Evolutionary conservation across 2,113 vertebrate genomes (phyloP).

Genomic region (Lepus timidus): DNA sequence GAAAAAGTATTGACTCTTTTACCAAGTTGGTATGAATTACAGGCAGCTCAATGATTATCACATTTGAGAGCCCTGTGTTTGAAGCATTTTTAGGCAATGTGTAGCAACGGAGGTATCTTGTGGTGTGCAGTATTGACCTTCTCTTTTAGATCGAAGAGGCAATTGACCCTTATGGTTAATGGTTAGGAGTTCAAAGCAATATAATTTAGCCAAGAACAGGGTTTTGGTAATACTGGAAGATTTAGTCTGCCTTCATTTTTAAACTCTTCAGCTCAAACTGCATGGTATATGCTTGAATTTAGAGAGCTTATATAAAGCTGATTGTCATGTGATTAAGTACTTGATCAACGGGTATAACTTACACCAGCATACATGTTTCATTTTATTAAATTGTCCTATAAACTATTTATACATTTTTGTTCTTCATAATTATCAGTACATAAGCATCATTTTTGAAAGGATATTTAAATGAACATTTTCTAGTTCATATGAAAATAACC

Average conservation of each 20-base stretch:
- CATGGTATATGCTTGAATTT: constrained; percentile 77
- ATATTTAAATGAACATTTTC: constrained; percentile 90
- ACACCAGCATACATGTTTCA: constrained; percentile 85
- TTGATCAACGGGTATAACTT: constrained; percentile 82
- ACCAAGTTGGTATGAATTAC: constrained; percentile 83
- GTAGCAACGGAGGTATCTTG: constrained; percentile 83
- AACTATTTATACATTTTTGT: constrained; percentile 88
- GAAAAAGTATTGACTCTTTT: constrained; percentile 77
- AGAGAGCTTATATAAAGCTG: constrained; percentile 79
- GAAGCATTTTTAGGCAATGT: constrained; percentile 84
- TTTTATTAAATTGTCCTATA: constrained; percentile 85
- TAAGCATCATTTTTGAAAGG: constrained; percentile 85
- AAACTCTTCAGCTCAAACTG: constrained; percentile 74
- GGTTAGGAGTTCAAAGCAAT: constrained; percentile 87
- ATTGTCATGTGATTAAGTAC: constrained; percentile 81
- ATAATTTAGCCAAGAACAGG: constrained; percentile 79
- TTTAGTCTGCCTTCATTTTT: constrained; percentile 81
- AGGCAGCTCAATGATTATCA: constrained; percentile 84
- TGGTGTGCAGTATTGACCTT: constrained; percentile 84
- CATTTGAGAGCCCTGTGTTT: constrained; percentile 86
- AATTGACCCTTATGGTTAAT: constrained; percentile 81
- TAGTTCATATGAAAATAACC: constrained; percentile 88
- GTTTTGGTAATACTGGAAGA: constrained; percentile 84
- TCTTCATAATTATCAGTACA: constrained; percentile 80
- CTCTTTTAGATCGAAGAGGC: constrained; percentile 82